Base-by-base conservation (phyloP, 1,140 invertebrate genomes). In the Lepidurus packardi region DNA sequence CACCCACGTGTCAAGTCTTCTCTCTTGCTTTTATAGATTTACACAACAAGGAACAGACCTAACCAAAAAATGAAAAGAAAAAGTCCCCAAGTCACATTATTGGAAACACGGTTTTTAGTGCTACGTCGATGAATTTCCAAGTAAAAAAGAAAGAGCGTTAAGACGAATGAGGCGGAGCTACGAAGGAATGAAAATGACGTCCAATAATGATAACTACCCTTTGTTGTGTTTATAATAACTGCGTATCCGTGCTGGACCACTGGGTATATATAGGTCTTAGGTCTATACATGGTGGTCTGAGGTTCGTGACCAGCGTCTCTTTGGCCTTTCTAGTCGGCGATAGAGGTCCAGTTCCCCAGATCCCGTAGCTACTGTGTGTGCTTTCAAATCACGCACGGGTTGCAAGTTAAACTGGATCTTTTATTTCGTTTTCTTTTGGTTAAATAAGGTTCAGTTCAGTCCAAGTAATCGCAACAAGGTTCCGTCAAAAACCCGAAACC, bases 331-430 rank as follows among this genome's bases (percentile, higher is more conserved):
- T 0, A 3, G 34, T 34, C 34, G 34, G 34, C 34, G 34, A 34
- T 34, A 34, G 3, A 34, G 34, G 34, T 34, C 34, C 34, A 4
- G 34, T 34, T 34, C 34, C 34, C 13, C 4, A 65, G 53, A 65
- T 65, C 53, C 53, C n/a, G 53, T 13, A 65, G 16, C 16, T 65
- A 65, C 21, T 65, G 53, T 65, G 13, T 65, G 53, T 65, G 53
- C 53, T 65, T 65, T 65, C n/a, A 65, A 65, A 65, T 65, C 53
- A 65, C 53, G 53, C 53, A 65, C 21, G 53, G 21, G 21, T 34
- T 7, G 53, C 53, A 21, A 65, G 21, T 65, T 65, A 21, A 65
- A 65, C 13, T 65, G 16, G 53, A 65, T 65, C 16, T 65, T 65
- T 16, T n/a, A 9, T 65, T 65, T 65, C 16, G 16, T 65, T 21